phyloP scores from a whole-genome alignment of 2,888 invertebrate species.

The Cylloceria caligata region DNA sequence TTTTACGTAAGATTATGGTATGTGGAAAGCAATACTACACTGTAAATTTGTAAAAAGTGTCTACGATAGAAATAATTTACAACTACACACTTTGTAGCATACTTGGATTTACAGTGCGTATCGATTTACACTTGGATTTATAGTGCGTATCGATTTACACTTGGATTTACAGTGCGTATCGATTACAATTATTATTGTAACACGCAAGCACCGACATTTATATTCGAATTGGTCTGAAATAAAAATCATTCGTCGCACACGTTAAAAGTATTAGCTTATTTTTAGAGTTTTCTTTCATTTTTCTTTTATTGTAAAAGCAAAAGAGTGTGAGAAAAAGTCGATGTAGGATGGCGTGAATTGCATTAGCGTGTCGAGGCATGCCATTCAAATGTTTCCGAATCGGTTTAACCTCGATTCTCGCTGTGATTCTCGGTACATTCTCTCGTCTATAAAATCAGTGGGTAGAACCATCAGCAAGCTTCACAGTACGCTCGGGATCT shows the following conservation, averaged over 20 bases:
- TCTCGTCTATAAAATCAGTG: slow-evolving; percentile 17
- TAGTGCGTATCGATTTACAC: too few relatives aligned
- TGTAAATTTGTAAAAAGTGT: too few relatives aligned
- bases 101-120: too few relatives aligned
- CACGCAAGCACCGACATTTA: neutral
- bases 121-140: too few relatives aligned
- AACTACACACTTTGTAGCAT: too few relatives aligned
- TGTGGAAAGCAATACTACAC: too few relatives aligned
- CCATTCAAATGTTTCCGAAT: slow-evolving; percentile 57
- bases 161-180: too few relatives aligned
- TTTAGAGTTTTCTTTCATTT: neutral
- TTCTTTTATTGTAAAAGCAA: neutral
- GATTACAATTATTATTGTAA: neutral
- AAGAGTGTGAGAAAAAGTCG: neutral
- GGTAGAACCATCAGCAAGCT: neutral
- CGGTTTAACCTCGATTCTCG: slow-evolving; percentile 35
- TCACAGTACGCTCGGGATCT: neutral
- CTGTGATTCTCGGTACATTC: slow-evolving; percentile 55
- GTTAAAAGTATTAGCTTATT: neutral
- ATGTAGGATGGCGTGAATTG: slow-evolving; percentile 39
- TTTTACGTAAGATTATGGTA: too few relatives aligned
- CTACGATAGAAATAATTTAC: too few relatives aligned
- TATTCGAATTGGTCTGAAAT: neutral
- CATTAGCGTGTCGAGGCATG: slow-evolving; percentile 53
- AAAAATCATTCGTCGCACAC: neutral